Conservation (phyloP, 2,888 invertebrate genomes). For the Limnephilus rhombicus region DNA sequence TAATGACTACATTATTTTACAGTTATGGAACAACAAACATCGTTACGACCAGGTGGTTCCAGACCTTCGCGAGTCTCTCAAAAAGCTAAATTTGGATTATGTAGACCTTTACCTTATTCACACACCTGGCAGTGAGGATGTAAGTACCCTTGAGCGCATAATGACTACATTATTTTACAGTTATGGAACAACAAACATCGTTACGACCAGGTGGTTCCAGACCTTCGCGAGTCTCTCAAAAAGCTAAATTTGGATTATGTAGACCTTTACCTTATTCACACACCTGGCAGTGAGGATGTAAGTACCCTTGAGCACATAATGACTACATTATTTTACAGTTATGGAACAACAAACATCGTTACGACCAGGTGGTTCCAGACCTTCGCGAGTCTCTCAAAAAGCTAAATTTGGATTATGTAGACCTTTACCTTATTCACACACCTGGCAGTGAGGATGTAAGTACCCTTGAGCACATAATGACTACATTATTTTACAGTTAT, state of each 20-base stretch:
- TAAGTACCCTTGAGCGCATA: constrained; percentile 40
- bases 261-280: constrained; percentile 88
- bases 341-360: constrained; percentile 73
- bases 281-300: constrained; percentile 82
- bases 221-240: constrained; percentile 79
- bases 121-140: constrained; percentile 83
- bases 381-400: constrained; percentile 79
- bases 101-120: constrained; percentile 88
- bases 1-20: not conserved
- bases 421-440: constrained; percentile 89
- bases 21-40: constrained; percentile 71
- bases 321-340: constrained; percentile 54
- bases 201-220: constrained; percentile 80
- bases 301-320: constrained; percentile 12
- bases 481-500: constrained; percentile 56
- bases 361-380: constrained; percentile 81
- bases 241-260: constrained; percentile 81
- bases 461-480: not conserved
- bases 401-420: constrained; percentile 81
- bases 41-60: constrained; percentile 80
- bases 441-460: constrained; percentile 79
- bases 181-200: constrained; percentile 72
- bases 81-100: constrained; percentile 80
- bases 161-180: constrained; percentile 45
- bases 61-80: constrained; percentile 80